Evolutionary conservation across 1,140 invertebrate species (phyloP).

Genomic region (Ceratosolen fusciceps): DNA sequence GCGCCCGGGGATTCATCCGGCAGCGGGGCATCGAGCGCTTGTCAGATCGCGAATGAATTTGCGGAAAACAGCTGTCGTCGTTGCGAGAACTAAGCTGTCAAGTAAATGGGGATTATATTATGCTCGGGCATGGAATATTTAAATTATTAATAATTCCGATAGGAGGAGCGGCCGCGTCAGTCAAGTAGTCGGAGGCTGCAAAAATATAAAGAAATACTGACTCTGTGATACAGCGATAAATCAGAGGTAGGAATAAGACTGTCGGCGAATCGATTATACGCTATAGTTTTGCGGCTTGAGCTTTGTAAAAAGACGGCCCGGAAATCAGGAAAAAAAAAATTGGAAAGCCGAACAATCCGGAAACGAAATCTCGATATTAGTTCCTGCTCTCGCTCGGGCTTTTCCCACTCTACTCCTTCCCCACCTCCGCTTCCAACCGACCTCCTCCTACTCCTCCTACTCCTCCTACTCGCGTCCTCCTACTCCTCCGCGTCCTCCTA

Average conservation of each 20-base stretch:
- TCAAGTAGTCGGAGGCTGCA: conserved; percentile 1
- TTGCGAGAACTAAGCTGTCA: conserved; percentile 6
- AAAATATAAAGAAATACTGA: background rate
- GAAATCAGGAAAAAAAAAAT: background rate
- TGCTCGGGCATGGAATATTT: conserved; percentile 7
- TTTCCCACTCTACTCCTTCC: background rate
- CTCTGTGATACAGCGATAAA: background rate
- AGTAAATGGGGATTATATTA: background rate
- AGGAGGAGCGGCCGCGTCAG: background rate
- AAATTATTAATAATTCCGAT: conserved; percentile 24
- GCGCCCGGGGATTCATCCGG: background rate
- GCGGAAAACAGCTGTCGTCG: conserved; percentile 22
- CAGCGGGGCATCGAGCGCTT: background rate
- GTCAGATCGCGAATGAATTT: background rate
- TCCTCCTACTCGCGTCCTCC: too few species aligned
- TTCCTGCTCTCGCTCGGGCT: background rate
- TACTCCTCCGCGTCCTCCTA: background rate
- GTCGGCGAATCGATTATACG: conserved; percentile 25
- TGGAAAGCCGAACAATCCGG: background rate
- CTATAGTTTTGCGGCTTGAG: conserved; percentile 1
- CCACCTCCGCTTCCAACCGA: too few species aligned
- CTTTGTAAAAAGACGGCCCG: background rate
- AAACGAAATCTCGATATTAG: conserved; percentile 4
- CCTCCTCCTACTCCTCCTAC: too few species aligned
- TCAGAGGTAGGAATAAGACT: background rate